Evolutionary conservation across 1,140 invertebrate species (phyloP), one percentile per base, ranked within the genome.

Genomic region (Aricia agestis): DNA sequence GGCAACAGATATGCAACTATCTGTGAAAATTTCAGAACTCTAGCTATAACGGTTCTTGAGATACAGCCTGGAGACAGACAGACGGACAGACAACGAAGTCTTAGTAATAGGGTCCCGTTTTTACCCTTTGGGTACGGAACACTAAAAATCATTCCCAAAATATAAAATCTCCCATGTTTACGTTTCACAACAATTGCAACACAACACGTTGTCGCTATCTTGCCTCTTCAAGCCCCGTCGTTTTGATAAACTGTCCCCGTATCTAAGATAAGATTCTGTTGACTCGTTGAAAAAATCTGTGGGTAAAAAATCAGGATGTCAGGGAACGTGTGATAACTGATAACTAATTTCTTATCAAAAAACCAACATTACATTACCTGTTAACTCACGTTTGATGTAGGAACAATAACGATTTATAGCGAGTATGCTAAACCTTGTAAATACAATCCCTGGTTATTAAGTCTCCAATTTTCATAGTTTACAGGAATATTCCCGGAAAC

Each of bases 271-370:
- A 88, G 74, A 82, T 76, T 80, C 71, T 84, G 83, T 88, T 86
- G 82, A 82, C 79, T 82, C 66, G 76, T 75, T 74, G 70, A 84
- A 78, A 76, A 82, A 84, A 85, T 87, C 83, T 82, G 78, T 79
- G 77, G 68, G 80, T 81, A 82, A 83, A 84, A 86, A 86, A 87
- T 83, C 84, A 86, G 86, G 83, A 86, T 90, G 85, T 83, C 77
- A 73, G 61, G 59, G 78, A 71, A 58, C 45, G 76, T 74, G 13
- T 52, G 42, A 52, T 52, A 52, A 15, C 45, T 52, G 86, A 86
- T 89, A 87, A 85, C 73, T 74, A 72, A 72, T 69, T 72, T 65
- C 70, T 85, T 85, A 84, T 86, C 82, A 77, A 63, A 57, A 69
- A 74, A 77, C 72, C 77, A 82, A 80, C 76, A 73, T 74, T 78